Conservation (phyloP, 2,113 vertebrate genomes). For the Stigmatopora nigra region DNA sequence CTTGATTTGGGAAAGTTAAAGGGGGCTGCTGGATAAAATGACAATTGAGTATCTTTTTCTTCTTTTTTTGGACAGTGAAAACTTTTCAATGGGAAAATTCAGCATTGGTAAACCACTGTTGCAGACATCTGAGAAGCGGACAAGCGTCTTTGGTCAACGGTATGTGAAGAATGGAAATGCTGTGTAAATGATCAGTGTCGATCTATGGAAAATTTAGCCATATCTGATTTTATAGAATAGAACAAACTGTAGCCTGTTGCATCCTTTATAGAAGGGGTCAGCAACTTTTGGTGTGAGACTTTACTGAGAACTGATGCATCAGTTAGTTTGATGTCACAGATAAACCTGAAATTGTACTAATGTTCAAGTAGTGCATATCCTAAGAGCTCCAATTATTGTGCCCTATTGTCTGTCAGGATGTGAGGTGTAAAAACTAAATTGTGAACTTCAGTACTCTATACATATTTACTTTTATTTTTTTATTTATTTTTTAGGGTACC, state of each 20-base stretch:
- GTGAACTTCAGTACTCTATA: not conserved
- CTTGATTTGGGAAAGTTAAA: not conserved
- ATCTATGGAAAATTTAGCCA: not conserved
- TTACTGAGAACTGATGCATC: too few species aligned
- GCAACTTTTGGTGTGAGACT: too few species aligned
- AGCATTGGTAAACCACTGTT: constrained; percentile 74
- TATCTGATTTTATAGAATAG: not conserved
- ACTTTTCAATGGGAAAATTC: constrained; percentile 77
- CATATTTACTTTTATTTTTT: not conserved
- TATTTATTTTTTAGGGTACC: constrained; percentile 11
- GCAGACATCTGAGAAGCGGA: constrained; percentile 78
- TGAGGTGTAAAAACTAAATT: too few species aligned
- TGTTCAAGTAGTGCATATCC: too few species aligned
- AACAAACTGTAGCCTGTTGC: not conserved
- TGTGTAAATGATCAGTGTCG: not conserved
- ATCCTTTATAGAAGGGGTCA: too few species aligned
- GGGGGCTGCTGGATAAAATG: not conserved
- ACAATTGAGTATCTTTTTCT: not conserved
- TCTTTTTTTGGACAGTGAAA: constrained; percentile 73
- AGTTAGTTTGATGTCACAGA: too few species aligned
- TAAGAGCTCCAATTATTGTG: too few species aligned
- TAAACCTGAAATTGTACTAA: too few species aligned
- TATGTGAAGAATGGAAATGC: constrained; percentile 54
- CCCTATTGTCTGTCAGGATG: too few species aligned
- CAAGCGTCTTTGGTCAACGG: constrained; percentile 79